These are phyloP conservation scores for Arothron firmamentum DNA, from an alignment of 2,113 vertebrate genomes.

Conservation along the genomic window DNA sequence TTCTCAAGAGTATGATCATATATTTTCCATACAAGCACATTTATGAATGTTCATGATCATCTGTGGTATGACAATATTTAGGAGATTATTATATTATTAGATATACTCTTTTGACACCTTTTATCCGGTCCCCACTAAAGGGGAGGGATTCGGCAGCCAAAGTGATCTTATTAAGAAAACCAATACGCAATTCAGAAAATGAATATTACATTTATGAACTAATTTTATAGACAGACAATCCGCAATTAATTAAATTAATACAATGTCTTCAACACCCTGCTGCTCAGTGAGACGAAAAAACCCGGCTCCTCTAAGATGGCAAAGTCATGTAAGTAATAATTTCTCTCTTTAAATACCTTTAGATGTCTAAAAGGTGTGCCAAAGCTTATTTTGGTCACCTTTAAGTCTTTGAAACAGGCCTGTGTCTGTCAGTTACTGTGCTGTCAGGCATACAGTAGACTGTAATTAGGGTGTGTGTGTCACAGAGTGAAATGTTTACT, in stretches of 20 bases:
- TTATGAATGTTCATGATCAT: slow-evolving; percentile 12
- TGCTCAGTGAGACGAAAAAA: too few species aligned
- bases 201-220: too few species aligned
- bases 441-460: slow-evolving; percentile 1
- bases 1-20: too few species aligned
- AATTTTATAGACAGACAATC: too few species aligned
- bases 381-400: too few species aligned
- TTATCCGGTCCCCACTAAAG: too few species aligned
- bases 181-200: slow-evolving; percentile 7
- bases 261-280: too few species aligned
- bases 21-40: slow-evolving; percentile 9
- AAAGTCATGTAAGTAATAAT: neutral
- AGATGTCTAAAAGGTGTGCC: too few species aligned
- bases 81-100: neutral
- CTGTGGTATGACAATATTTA: slow-evolving; percentile 21
- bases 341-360: too few species aligned
- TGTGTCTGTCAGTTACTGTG: neutral
- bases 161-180: slow-evolving; percentile 25
- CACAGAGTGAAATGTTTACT: slow-evolving; percentile 66
- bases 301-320: slow-evolving; percentile 15
- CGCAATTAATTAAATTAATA: too few species aligned
- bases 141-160: neutral
- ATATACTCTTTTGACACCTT: slow-evolving; percentile 15
- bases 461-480: slow-evolving; percentile 38
- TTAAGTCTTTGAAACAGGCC: too few species aligned